Percentiles rank a stretch among this genome's conserved stretches.
Evolutionary conservation across 2,888 invertebrate species (phyloP).

Genomic region (Rhagonycha lutea): DNA sequence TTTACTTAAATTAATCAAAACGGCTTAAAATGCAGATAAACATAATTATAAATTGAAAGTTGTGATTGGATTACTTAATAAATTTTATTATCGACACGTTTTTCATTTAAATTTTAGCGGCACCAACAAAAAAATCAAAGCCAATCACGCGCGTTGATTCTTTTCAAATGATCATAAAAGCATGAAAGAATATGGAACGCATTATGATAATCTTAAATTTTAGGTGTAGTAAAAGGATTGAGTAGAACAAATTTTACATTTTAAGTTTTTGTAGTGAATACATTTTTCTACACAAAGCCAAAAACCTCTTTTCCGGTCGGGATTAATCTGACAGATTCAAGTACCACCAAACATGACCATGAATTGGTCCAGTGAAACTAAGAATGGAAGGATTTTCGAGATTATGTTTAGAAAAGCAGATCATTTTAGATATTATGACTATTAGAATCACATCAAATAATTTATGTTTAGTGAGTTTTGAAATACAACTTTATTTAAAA

Average conservation of each 20-base stretch:
- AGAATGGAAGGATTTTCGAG: conserved; percentile 28
- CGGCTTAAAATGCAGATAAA: not conserved
- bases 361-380: conserved; percentile 21
- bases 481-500: not conserved
- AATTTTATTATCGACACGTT: not conserved
- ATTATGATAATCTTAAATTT: conserved; percentile 18
- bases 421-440: conserved; percentile 5
- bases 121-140: not conserved
- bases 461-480: not conserved
- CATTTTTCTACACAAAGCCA: conserved; percentile 23
- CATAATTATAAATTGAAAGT: not conserved
- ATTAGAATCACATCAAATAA: not conserved
- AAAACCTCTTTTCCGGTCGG: conserved; percentile 32
- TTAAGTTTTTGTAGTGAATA: conserved; percentile 15
- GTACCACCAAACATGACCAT: conserved; percentile 32
- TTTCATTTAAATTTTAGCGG: not conserved
- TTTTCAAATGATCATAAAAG: conserved; percentile 8
- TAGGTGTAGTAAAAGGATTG: conserved; percentile 16
- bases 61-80: not conserved
- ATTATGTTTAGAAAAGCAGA: conserved; percentile 21
- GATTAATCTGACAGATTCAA: conserved; percentile 34
- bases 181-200: conserved; percentile 7
- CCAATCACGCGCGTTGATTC: not conserved
- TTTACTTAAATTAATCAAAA: not conserved
- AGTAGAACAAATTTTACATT: conserved; percentile 12